These are phyloP conservation scores for Enteromius radiatus DNA, from an alignment of 2,797 vertebrate genomes.

Conservation along the genomic window DNA sequence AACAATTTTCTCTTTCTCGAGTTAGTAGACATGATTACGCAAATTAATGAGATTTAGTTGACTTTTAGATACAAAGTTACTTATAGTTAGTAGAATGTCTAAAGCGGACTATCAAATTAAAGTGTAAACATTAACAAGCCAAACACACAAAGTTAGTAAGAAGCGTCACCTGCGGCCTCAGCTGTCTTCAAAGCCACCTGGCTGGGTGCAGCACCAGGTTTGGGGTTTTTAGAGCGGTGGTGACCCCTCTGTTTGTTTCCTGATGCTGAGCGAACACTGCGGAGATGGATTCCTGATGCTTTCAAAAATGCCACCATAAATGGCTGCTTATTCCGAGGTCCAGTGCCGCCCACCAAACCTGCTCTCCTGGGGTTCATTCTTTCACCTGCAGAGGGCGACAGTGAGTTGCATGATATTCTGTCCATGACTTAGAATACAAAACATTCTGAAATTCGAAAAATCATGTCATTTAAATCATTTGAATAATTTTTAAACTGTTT, in stretches of 20 bases:
- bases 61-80: too few relatives aligned
- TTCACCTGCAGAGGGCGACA: slow-evolving; percentile 79
- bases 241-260: slow-evolving; percentile 86
- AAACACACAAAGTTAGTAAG: background rate
- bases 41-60: too few relatives aligned
- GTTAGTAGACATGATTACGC: too few relatives aligned
- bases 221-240: slow-evolving; percentile 86
- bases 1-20: too few relatives aligned
- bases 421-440: background rate
- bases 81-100: too few relatives aligned
- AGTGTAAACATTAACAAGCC: background rate
- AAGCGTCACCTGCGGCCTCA: slow-evolving; percentile 78
- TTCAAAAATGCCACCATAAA: slow-evolving; percentile 97
- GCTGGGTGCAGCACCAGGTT: slow-evolving; percentile 68
- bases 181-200: slow-evolving; percentile 89
- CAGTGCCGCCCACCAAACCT: slow-evolving; percentile 83
- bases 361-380: slow-evolving; percentile 85
- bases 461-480: background rate
- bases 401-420: background rate
- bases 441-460: background rate
- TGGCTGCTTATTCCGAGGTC: slow-evolving; percentile 90
- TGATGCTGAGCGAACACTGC: slow-evolving; percentile 84
- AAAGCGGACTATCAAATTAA: too few relatives aligned
- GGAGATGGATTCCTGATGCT: slow-evolving; percentile 89
- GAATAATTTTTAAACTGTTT: background rate